A percentile compares a stretch with the other conserved stretches of the same genome.
Conservation (phyloP, 2,113 vertebrate genomes). For the Scortum barcoo region DNA sequence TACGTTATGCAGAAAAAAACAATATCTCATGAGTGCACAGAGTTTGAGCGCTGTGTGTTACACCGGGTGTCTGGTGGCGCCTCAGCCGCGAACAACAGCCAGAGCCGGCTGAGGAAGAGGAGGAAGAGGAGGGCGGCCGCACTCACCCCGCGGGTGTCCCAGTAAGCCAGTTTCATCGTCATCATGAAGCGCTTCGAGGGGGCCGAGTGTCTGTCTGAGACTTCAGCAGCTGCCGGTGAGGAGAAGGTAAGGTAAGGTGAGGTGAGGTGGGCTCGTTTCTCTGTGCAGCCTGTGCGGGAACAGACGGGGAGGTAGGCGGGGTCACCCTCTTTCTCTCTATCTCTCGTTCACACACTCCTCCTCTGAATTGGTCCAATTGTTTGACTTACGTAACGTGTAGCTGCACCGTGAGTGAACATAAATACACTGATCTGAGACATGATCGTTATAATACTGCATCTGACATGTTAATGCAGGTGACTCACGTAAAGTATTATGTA, state of each 20-base stretch:
- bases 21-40: neutral
- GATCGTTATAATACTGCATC: no score
- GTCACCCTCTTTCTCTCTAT: no score
- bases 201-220: rapidly evolving
- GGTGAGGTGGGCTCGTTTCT: neutral
- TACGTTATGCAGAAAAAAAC: neutral
- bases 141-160: slow-evolving; percentile 92
- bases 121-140: no score
- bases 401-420: neutral
- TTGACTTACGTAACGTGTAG: neutral
- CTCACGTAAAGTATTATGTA: neutral
- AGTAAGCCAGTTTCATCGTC: slow-evolving; percentile 87
- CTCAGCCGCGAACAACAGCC: neutral
- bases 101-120: neutral
- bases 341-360: neutral
- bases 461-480: neutral
- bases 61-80: no score
- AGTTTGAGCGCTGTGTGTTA: neutral
- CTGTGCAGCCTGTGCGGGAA: neutral
- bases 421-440: neutral
- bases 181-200: slow-evolving; percentile 60
- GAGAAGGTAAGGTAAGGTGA: no score
- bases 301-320: slow-evolving; percentile 3
- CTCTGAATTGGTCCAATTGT: neutral
- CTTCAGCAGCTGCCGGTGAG: neutral